These are phyloP conservation scores for Pyralis farinalis DNA, from an alignment of 2,888 invertebrate species.

Conservation along the genomic window DNA sequence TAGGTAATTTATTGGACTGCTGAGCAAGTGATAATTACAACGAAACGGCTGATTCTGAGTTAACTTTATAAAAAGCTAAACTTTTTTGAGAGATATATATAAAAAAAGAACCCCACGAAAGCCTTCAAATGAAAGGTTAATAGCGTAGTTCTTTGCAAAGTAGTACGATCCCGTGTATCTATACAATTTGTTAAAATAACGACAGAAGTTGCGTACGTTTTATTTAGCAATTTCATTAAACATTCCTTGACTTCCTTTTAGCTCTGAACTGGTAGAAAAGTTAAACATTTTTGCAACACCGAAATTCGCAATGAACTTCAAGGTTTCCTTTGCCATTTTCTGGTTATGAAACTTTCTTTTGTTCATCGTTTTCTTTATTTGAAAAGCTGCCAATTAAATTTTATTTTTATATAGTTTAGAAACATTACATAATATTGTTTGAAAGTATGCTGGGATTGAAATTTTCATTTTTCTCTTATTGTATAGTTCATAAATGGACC, in stretches of 20 bases:
- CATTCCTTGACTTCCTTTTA: conserved; percentile 12
- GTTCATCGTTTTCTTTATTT: conserved; percentile 26
- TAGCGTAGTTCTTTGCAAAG: conserved; percentile 4
- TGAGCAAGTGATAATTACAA: no score
- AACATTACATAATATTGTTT: conserved; percentile 2
- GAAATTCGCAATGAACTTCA: conserved; percentile 28
- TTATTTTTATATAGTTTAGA: conserved; percentile 15
- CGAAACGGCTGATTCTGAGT: no score
- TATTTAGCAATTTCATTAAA: conserved; percentile 14
- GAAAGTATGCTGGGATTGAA: no score
- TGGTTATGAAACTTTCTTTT: conserved; percentile 28
- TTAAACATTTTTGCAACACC: conserved; percentile 24
- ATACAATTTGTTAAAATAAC: conserved; percentile 9
- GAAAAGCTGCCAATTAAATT: conserved; percentile 15
- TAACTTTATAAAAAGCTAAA: no score
- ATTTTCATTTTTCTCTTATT: no score
- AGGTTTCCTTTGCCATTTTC: conserved; percentile 22
- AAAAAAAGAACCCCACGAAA: no score
- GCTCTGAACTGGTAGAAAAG: conserved; percentile 13
- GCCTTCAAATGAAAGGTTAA: no score
- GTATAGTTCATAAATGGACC: no score
- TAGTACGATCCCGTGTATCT: neutral
- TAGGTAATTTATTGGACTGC: no score
- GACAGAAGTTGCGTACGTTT: conserved; percentile 6
- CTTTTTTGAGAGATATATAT: no score